Base-by-base conservation (phyloP, 1,140 invertebrate genomes). In the Melipona quadrifasciata region DNA sequence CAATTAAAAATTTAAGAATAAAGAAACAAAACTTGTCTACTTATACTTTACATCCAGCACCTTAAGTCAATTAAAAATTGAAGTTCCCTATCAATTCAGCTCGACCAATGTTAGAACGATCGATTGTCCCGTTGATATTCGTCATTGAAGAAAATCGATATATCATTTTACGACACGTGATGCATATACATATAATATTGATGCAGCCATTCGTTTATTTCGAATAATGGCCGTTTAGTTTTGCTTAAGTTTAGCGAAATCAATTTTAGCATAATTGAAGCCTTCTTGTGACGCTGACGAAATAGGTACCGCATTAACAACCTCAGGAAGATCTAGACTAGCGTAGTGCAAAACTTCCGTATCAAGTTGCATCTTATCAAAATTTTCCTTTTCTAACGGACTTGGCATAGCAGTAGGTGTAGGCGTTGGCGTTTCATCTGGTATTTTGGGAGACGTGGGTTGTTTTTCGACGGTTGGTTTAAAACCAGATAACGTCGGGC, bases 201-300 rank as follows among this genome's bases (percentile, higher is more conserved):
- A 67, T 47, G 21, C 53, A 31, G 1, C n/a, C 70, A 57, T 14
- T 17, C 65, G 47, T 27, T 51, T 65, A 58, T 17, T 16, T 21
- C n/a, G n/a, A 11, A 51, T 19, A n/a, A 70, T 58, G 61, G 27
- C 21, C 24, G n/a, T 31, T 87, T 93, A 94, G 86, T 93, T 94
- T 83, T 95, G 94, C 84, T 94, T 95, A 80, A 95, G 90, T 93
- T 96, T 96, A 17, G 95, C 95, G 91, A 97, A 97, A 93, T 97
- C 96, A 81, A 97, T 97, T 93, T 97, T 96, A n/a, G 96, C 96
- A 92, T 97, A 97, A 57, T 94, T 95, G 88, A 96, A 96, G 68
- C 95, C 92, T 77, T 95, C 93, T 87, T 94, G 93, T 34, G 94
- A 91, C 57, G 93, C 93, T n/a, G 94, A 93, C 80, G 93, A 95